Evolutionary conservation across 2,888 invertebrate species (phyloP), one percentile per base, ranked within the genome.

Genomic region (Stenotaenia linearis): DNA sequence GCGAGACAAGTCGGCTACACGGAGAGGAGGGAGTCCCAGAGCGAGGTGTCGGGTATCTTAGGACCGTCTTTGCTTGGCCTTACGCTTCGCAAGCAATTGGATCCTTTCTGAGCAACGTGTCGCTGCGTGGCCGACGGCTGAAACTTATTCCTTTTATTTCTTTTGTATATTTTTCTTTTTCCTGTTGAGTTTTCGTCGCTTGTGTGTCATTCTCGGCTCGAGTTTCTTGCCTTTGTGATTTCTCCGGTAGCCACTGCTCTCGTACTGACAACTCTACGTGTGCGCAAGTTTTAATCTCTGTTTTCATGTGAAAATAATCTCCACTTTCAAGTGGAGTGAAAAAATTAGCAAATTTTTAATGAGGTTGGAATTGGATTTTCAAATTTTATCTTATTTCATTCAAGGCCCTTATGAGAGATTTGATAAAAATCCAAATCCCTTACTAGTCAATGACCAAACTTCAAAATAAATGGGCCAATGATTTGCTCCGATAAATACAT

Each of bases 181-280:
- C 56, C 21, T 12, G 12, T 2, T 15, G 56, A 50, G 50, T 50
- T 50, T 50, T 56, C 56, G 56, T 12, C 56, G 18, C 50, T 50
- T 6, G 50, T 50, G 50, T 56, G 56, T 56, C 56, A n/a, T 23
- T 6, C 56, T 23, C 18, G 56, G 56, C 56, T 56, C 56, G 12
- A 23, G 56, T 56, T 56, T 56, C 56, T 56, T 56, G 56, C 56
- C 56, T 56, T 56, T 56, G 56, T 56, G 56, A 56, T 56, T 56
- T 56, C 56, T 56, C 56, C 56, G 56, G 56, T 56, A 23, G 56
- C 56, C 56, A 18, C 9, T 37, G 37, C 37, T 37, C 37, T 37
- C n/a, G n/a, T n/a, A n/a, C 32, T 32, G 4, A 32, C 32, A 9
- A 6, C 32, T 32, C 32, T 32, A 9, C 32, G 32, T 3, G 12